phyloP scores from a whole-genome alignment of 2,113 vertebrate genomes.

The Machaerirhynchus nigripectus region DNA sequence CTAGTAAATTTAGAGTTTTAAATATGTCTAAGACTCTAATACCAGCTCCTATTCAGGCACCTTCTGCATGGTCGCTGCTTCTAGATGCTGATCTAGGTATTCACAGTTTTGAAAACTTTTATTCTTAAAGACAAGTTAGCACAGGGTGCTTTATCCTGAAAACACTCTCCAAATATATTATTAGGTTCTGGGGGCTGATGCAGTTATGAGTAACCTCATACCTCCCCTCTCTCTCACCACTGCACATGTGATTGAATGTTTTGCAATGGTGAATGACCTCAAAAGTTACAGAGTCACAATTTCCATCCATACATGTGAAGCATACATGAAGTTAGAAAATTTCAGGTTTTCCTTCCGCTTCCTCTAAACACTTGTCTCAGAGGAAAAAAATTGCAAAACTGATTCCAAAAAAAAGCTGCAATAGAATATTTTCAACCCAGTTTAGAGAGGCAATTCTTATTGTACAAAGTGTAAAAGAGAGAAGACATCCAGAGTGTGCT shows the following conservation, averaged over 20 bases:
- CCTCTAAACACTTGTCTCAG: background rate
- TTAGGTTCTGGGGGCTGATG: background rate
- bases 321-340: background rate
- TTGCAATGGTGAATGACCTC: background rate
- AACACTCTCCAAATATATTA: background rate
- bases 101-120: conserved; percentile 17
- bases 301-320: background rate
- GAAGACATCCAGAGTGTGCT: background rate
- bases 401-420: background rate
- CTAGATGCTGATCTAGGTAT: background rate
- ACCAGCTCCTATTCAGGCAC: background rate
- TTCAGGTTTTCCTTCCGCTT: background rate
- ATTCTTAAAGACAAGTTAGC: background rate
- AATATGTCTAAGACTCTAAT: background rate
- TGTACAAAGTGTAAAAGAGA: background rate
- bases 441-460: background rate
- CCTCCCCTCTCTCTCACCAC: background rate
- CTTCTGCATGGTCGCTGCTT: background rate
- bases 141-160: background rate
- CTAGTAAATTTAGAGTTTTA: background rate
- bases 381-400: background rate
- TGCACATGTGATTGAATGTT: background rate
- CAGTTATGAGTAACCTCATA: background rate
- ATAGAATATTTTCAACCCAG: background rate
- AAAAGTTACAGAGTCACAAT: background rate